Evolutionary conservation across 2,888 invertebrate genomes (phyloP).

Genomic region (Trissolcus japonicus): DNA sequence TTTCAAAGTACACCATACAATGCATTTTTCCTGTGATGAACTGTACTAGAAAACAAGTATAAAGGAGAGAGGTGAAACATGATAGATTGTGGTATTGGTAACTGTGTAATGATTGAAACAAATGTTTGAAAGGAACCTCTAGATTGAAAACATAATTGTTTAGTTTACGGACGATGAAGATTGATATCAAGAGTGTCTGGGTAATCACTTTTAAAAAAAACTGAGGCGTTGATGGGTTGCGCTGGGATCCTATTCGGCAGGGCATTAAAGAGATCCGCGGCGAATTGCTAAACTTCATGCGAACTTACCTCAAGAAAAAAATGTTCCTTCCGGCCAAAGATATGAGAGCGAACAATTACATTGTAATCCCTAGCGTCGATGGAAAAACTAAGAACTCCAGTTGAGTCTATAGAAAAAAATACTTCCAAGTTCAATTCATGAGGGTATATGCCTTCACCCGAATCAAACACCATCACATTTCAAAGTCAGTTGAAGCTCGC

Average conservation of each 20-base stretch:
- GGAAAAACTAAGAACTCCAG: constrained; percentile 61
- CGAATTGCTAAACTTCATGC: constrained; percentile 31
- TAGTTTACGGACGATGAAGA: constrained; percentile 11
- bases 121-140: not conserved
- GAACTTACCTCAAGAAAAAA: constrained; percentile 36
- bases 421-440: constrained; percentile 58
- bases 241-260: constrained; percentile 7
- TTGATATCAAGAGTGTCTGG: not conserved
- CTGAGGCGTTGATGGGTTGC: not conserved
- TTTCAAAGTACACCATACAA: not conserved
- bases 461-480: constrained; percentile 58
- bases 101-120: constrained; percentile 3
- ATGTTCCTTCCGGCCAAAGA: constrained; percentile 26
- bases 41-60: not conserved
- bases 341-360: constrained; percentile 52
- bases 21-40: constrained; percentile 1
- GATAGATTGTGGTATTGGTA: constrained; percentile 12
- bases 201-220: not conserved
- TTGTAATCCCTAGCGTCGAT: constrained; percentile 62
- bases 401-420: constrained; percentile 52
- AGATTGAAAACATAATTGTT: no score
- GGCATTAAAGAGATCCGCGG: constrained; percentile 22
- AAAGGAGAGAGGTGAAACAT: constrained; percentile 4
- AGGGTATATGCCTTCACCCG: constrained; percentile 55
- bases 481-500: constrained; percentile 4